A percentile compares a stretch with the other conserved stretches of the same genome.
Conservation (phyloP, 2,797 vertebrate species). For the Notamacropus eugenii region DNA sequence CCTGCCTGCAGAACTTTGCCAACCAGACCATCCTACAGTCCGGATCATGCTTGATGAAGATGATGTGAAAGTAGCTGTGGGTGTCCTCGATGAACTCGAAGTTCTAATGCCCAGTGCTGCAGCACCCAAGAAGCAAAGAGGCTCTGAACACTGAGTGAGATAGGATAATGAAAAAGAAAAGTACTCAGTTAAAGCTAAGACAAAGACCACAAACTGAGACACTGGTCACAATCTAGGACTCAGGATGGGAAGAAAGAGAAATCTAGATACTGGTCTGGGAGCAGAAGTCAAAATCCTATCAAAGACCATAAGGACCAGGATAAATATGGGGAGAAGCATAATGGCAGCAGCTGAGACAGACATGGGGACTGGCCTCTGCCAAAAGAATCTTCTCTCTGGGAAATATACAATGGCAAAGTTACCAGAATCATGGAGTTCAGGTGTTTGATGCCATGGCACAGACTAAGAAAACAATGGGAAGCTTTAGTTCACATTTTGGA, state of each 20-base stretch:
- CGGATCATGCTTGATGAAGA: conserved; percentile 94
- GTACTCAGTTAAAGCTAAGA: conserved; percentile 86
- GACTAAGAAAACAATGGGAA: conserved; percentile 98
- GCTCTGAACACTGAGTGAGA: conserved; percentile 85
- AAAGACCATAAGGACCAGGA: conserved; percentile 84
- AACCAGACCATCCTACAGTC: conserved; percentile 90
- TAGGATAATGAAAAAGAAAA: conserved; percentile 88
- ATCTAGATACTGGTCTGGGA: conserved; percentile 80
- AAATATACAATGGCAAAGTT: conserved; percentile 98
- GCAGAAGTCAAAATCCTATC: conserved; percentile 89
- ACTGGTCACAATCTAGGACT: conserved; percentile 86
- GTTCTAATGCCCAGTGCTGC: conserved; percentile 95
- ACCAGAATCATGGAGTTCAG: conserved; percentile 99
- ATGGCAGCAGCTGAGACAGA: conserved; percentile 93
- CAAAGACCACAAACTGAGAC: conserved; percentile 85
- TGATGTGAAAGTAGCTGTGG: conserved; percentile 95
- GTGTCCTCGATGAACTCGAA: conserved; percentile 96
- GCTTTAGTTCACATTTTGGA: conserved; percentile 95
- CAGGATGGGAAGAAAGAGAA: conserved; percentile 87
- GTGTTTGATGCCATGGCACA: conserved; percentile 98
- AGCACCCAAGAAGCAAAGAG: conserved; percentile 84
- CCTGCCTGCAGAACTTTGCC: conserved; percentile 94
- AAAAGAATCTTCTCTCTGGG: conserved; percentile 95
- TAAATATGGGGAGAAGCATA: conserved; percentile 69
- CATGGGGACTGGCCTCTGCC: conserved; percentile 95